A percentile compares a stretch with the other conserved stretches of the same genome.
Conservation (phyloP, 2,113 vertebrate genomes). For the Pluvianellus socialis region DNA sequence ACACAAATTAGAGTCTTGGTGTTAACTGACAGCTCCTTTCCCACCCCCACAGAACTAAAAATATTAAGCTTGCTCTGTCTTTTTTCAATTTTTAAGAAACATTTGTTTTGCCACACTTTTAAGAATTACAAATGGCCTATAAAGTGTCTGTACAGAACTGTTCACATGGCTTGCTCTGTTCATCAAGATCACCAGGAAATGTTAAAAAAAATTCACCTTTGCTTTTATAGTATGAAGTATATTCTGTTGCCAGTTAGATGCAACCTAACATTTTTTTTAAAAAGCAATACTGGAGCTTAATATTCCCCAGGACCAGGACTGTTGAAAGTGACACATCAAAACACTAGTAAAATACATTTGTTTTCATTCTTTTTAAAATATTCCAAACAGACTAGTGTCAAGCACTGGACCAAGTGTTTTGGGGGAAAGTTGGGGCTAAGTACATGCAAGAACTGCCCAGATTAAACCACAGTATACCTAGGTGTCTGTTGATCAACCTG, state of each 20-base stretch:
- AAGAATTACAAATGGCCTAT: neutral
- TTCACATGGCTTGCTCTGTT: neutral
- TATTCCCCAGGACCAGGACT: neutral
- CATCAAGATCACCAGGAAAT: neutral
- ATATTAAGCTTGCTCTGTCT: neutral
- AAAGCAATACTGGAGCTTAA: neutral
- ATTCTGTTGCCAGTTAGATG: neutral
- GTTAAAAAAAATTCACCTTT: neutral
- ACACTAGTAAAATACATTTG: neutral
- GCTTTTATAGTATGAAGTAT: neutral
- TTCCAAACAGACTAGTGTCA: neutral
- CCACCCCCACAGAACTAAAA: constrained; percentile 46
- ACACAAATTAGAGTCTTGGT: constrained; percentile 27
- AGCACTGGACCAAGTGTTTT: neutral
- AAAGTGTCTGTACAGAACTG: neutral
- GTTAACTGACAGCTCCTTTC: constrained; percentile 49
- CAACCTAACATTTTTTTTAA: neutral
- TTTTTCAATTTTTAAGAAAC: neutral
- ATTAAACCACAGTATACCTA: neutral
- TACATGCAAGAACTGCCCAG: neutral
- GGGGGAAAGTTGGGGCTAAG: neutral
- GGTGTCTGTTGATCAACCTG: neutral
- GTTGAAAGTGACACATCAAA: neutral
- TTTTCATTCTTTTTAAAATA: neutral
- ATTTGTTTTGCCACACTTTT: neutral